Conservation (phyloP, 1,140 invertebrate species). For the Drosophila mayri region DNA sequence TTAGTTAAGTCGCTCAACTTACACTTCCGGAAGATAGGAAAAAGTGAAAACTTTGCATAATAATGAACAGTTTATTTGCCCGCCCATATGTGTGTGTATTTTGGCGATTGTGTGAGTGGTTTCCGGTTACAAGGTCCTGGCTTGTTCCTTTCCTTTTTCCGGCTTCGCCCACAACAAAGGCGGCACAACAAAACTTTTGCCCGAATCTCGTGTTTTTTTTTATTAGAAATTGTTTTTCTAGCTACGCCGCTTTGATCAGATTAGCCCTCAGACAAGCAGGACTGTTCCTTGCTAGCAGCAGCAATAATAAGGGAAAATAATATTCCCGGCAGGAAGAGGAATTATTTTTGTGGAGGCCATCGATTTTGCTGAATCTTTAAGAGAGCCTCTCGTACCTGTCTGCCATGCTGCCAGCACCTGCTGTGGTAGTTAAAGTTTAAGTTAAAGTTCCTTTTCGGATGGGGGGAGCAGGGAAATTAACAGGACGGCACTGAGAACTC, state of each 20-base stretch:
- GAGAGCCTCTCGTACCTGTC: neutral
- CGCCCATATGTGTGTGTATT: conserved; percentile 11
- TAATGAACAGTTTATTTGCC: conserved; percentile 77
- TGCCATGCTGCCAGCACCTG: conserved; percentile 9
- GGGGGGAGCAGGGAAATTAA: conserved; percentile 7
- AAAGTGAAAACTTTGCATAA: conserved; percentile 75
- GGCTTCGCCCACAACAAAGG: conserved; percentile 65
- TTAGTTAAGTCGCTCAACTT: conserved; percentile 44
- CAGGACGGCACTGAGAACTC: conserved; percentile 18
- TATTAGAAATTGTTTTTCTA: conserved; percentile 73
- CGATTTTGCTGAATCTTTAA: conserved; percentile 29
- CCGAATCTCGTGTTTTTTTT: conserved; percentile 72
- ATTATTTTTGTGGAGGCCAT: conserved; percentile 31
- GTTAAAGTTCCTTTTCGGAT: conserved; percentile 17
- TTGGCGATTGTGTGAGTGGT: conserved; percentile 45
- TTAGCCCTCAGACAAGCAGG: conserved; percentile 44
- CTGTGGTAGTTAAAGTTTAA: conserved; percentile 16
- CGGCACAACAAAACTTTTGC: conserved; percentile 52
- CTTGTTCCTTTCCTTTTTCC: conserved; percentile 29
- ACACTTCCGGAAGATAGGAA: conserved; percentile 53
- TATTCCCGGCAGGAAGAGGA: conserved; percentile 13
- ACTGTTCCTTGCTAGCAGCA: conserved; percentile 4
- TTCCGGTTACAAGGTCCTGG: conserved; percentile 58
- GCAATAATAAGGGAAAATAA: conserved; percentile 5
- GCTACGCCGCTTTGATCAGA: conserved; percentile 72